Evolutionary conservation across 1,140 invertebrate genomes (phyloP), one percentile per base, ranked within the genome.

Genomic region (Centruroides vittatus): DNA sequence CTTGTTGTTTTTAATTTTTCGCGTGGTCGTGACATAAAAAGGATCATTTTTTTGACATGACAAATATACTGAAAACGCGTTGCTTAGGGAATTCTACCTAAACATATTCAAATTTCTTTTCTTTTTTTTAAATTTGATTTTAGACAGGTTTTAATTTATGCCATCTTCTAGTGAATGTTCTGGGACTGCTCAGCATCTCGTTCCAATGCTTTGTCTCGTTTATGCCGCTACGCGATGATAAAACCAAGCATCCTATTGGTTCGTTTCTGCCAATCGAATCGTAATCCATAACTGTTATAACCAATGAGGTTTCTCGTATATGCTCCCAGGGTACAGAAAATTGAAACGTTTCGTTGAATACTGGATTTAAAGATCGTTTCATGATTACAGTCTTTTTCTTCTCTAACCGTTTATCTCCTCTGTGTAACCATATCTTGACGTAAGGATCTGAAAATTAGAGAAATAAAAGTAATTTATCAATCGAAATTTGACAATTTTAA

Each of bases 371-470:
- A 3, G 88, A 93, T 72, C 90, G 93, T 70, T 92, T 93, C 74
- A 92, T 93, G 67, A 95, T 89, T 41, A 88, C 86, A n/a, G 91
- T 95, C 78, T 95, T 96, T 72, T 89, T 85, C 72, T 96, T 96
- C 73, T 95, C 92, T 63, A 95, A 86, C 61, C 88, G 81, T 67
- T 94, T 93, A 66, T 94, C 92, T 10, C 89, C 89, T 71, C 94
- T 93, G 67, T 94, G 89, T 3, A 95, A 81, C 92, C 92, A 96
- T 5, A 95, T 88, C 73, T 95, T 96, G 1, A 94, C 91, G 72
- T 95, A 96, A 0, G 92, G 91, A 86, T 96, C 92, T 93, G 76
- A 3, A 67, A 67, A 61, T 58, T 34, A 61, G 59, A 55, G 23
- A 59, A 23, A 41, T 3, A 41, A 8, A 41, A 23, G 23, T 23